Evolutionary conservation across 2,797 vertebrate genomes (phyloP).

Genomic region (Hippoglossus hippoglossus): DNA sequence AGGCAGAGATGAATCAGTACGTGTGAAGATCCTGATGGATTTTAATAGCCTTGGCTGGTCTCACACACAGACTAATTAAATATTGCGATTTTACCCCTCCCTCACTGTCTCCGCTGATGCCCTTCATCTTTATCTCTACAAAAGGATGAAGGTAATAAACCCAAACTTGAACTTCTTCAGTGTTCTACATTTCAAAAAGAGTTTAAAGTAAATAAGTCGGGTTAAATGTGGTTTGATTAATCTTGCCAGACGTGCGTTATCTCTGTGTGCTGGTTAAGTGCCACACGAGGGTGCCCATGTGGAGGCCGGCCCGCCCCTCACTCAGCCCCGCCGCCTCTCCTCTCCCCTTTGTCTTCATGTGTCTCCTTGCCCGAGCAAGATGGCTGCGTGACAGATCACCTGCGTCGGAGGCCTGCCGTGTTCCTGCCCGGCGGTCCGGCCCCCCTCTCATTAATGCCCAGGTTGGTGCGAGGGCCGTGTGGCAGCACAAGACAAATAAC

Average conservation of each 20-base stretch:
- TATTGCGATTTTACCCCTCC: constrained; percentile 59
- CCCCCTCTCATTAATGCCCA: constrained; percentile 88
- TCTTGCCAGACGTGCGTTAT: constrained; percentile 36
- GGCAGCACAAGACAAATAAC: constrained; percentile 90
- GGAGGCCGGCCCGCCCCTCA: constrained; percentile 45
- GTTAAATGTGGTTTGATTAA: constrained; percentile 27
- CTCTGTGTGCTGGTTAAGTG: constrained; percentile 36
- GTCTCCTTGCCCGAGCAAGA: constrained; percentile 74
- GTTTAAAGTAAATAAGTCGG: constrained; percentile 23
- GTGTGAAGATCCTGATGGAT: constrained; percentile 62
- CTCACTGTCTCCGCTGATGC: constrained; percentile 52
- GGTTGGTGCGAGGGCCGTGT: constrained; percentile 82
- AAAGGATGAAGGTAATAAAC: constrained; percentile 50
- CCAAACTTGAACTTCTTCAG: constrained; percentile 26
- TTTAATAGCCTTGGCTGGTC: constrained; percentile 68
- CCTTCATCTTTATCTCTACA: constrained; percentile 59
- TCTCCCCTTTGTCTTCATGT: constrained; percentile 65
- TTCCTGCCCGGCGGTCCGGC: constrained; percentile 85
- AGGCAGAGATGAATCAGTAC: constrained; percentile 53
- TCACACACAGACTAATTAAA: constrained; percentile 70
- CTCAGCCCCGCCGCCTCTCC: constrained; percentile 46
- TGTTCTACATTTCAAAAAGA: constrained; percentile 11
- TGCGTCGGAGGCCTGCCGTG: constrained; percentile 77
- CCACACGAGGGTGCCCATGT: constrained; percentile 49
- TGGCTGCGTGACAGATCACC: constrained; percentile 86